These are phyloP conservation scores for Palythoa heliodiscus DNA, from an alignment of 92 coral and sea anemone genomes.

Conservation along the genomic window DNA sequence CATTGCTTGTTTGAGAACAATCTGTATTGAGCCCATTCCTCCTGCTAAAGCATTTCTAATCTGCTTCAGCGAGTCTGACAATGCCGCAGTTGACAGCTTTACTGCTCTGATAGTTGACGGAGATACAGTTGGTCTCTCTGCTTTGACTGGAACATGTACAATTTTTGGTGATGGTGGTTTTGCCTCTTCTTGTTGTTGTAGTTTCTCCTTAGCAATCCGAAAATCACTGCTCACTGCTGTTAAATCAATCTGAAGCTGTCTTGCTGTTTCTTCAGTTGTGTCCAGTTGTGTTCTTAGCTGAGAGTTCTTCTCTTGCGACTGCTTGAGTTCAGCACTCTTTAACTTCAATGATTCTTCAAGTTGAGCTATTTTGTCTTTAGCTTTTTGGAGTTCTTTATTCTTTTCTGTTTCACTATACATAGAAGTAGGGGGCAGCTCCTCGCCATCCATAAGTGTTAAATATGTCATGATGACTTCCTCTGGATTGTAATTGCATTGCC, in stretches of 20 bases:
- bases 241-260: constrained; percentile 61
- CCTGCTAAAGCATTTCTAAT: constrained; percentile 39
- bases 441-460: constrained; percentile 64
- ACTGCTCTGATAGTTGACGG: constrained; percentile 47
- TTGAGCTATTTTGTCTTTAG: constrained; percentile 53
- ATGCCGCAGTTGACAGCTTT: constrained; percentile 29
- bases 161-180: constrained; percentile 33
- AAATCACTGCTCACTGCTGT: constrained; percentile 59
- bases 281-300: constrained; percentile 54
- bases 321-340: constrained; percentile 52
- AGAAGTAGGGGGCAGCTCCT: constrained; percentile 17
- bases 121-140: constrained; percentile 40
- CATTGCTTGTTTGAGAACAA: constrained; percentile 40
- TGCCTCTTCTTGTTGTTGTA: constrained; percentile 26
- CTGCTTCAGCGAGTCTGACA: constrained; percentile 40
- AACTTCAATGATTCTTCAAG: constrained; percentile 57
- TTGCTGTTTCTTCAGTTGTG: constrained; percentile 54
- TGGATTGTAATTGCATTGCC: constrained; percentile 78
- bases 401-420: constrained; percentile 3
- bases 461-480: constrained; percentile 79
- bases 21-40: constrained; percentile 36
- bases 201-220: constrained; percentile 46
- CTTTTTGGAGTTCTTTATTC: constrained; percentile 40
- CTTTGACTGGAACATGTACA: constrained; percentile 33
- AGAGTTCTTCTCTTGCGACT: constrained; percentile 41